Base-by-base conservation (phyloP, 2,797 vertebrate genomes). In the Hippocampus kuda region DNA sequence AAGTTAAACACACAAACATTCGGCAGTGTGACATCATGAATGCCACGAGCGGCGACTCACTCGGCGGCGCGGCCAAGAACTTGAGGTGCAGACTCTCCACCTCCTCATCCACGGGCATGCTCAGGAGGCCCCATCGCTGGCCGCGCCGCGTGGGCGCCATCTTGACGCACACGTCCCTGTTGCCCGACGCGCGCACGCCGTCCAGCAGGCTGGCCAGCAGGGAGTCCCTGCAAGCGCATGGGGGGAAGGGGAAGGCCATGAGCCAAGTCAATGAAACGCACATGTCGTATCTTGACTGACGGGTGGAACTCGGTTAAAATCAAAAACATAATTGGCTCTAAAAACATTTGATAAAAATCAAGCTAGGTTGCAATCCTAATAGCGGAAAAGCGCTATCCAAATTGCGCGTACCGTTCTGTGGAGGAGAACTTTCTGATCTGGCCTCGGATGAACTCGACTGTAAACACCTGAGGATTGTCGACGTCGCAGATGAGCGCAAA, bases 31-130 rank as follows among this genome's bases (percentile, higher is more conserved):
- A 1, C 34, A 34, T 34, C 34, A 5, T 6, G 34, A 13, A 46
- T 13, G 44, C 44, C 11, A 15, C 3, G 44, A 15, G 44, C 18
- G 5, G 20, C 16, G 69, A 90, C 97, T 91, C 91, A 99, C 97
- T 99, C 7, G 96, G 96, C 73, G 97, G 96, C 60, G 96, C 86
- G 62, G 94, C 95, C 75, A 99, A 89, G 87, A 99, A 99, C 77
- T 92, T 93, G 70, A 99, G 91, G 87, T 99, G 97, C 82, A 98
- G 92, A 76, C 96, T 98, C 88, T 99, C 97, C 76, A 99, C 97
- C 83, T 99, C 97, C 84, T 99, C 97, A 46, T 98, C 97, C 27
- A 99, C 96, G 1, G 96, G 96, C 93, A 95, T 94, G 86, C 97
- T 98, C 74, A 99, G 89, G 12, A 99, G 88, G 9, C 97, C 97